Base-by-base conservation (phyloP, 2,797 vertebrate genomes). In the Okamejei kenojei region DNA sequence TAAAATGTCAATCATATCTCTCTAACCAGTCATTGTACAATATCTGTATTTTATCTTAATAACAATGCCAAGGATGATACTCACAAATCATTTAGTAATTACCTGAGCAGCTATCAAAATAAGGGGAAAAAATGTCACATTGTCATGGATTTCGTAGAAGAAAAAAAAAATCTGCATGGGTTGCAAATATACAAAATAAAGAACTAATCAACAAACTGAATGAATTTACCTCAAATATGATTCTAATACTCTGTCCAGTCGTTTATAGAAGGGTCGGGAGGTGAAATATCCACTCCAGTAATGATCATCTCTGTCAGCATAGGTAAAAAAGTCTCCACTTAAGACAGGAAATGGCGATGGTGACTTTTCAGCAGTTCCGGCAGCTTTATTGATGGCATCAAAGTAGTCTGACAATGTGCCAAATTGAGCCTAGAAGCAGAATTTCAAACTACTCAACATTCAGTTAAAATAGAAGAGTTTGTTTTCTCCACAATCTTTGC, bases 211-310 rank as follows among this genome's bases (percentile, higher is more conserved):
- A 92, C 26, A 74, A 92, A 92, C 8, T 38, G 35, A 26, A 91
- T 82, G n/a, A 26, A 94, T 81, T 93, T 96, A 97, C 97, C 97
- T 96, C 94, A 98, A 94, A 93, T 97, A 96, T 2, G 97, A 97
- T 94, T 99, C 98, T 95, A 98, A 94, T n/a, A 95, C 94, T 86
- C 98, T 95, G 94, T 98, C 98, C 65, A 98, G 95, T 0, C 96
- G 95, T 93, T 99, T 99, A 94, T 98, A 99, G 93, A 99, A 99
- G 0, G 98, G 98, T 68, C 98, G 96, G 0, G 98, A 99, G 61
- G 98, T 99, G 94, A 97, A 99, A 95, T 98, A 99, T 2, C 98
- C 98, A 93, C 98, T 99, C 98, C 98, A 99, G 94, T 99, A 99
- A 94, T 99, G 98, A 94, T 99, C 97, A 38, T 99, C 98, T 65